Percentiles rank a stretch among this genome's conserved stretches.
Conservation (phyloP, 1,140 invertebrate genomes). For the Heliconius eleuchia region DNA sequence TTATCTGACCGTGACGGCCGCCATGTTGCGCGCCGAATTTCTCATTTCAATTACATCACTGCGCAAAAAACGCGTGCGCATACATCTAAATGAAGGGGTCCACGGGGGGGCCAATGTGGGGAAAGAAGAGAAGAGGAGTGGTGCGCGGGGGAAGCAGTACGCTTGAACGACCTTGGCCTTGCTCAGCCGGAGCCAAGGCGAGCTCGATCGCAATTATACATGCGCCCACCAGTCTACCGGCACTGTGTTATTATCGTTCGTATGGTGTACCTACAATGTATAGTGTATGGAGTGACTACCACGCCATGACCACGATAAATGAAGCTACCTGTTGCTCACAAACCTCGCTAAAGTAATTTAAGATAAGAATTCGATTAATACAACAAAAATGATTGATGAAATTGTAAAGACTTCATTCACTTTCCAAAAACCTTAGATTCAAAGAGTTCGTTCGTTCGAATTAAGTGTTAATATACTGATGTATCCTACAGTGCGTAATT, state of each 20-base stretch:
- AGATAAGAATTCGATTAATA: neutral
- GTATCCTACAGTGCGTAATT: slow-evolving; percentile 3
- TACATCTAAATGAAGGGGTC: slow-evolving; percentile 37
- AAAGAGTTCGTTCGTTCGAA: too few species aligned
- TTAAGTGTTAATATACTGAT: neutral
- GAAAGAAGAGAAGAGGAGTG: slow-evolving; percentile 26
- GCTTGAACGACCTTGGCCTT: slow-evolving; percentile 71
- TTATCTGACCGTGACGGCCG: slow-evolving; percentile 58
- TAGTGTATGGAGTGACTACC: neutral
- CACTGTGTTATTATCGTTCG: slow-evolving; percentile 46
- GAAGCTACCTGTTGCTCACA: neutral
- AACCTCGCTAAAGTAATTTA: neutral
- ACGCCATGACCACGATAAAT: neutral
- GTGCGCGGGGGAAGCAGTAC: slow-evolving; percentile 38
- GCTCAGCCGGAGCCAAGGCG: slow-evolving; percentile 68
- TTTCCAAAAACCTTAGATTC: neutral
- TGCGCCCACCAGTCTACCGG: slow-evolving; percentile 70
- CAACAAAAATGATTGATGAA: too few species aligned
- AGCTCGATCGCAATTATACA: slow-evolving; percentile 64
- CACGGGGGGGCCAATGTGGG: slow-evolving; percentile 28
- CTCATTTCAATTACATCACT: slow-evolving; percentile 78
- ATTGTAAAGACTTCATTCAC: neutral
- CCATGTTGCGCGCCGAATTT: slow-evolving; percentile 72
- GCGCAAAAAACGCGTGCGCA: slow-evolving; percentile 74
- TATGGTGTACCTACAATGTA: neutral